phyloP scores from a whole-genome alignment of 2,797 vertebrate genomes.

The Taeniopygia guttata region DNA sequence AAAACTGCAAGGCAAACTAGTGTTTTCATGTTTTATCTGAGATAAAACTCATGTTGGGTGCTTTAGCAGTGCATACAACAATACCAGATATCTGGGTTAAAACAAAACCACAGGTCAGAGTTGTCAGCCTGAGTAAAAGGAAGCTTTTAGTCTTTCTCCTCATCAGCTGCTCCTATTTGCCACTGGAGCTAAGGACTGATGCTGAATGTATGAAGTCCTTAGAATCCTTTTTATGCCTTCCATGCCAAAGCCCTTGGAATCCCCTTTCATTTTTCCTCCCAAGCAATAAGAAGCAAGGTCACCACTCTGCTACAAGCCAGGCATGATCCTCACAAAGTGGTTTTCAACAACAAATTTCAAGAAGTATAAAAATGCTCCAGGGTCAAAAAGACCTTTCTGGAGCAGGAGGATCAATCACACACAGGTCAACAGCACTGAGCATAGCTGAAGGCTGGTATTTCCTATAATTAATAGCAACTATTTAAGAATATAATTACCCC shows the following conservation, averaged over 20 bases:
- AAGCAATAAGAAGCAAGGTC: not conserved
- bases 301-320: not conserved
- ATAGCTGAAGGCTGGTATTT: not conserved
- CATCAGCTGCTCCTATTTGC: not conserved
- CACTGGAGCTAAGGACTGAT: not conserved
- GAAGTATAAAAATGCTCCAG: not conserved
- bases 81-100: not conserved
- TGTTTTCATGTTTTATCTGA: slow-evolving; percentile 7
- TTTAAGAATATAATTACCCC: not conserved
- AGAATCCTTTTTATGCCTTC: not conserved
- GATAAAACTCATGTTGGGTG: not conserved
- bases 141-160: not conserved
- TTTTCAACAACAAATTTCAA: not conserved
- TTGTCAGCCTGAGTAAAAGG: not conserved
- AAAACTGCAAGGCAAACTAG: slow-evolving; percentile 34
- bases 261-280: not conserved
- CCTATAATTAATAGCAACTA: not conserved
- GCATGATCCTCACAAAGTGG: not conserved
- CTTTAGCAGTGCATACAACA: not conserved
- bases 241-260: not conserved
- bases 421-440: not conserved
- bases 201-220: not conserved
- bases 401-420: not conserved
- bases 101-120: not conserved
- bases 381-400: not conserved